These are phyloP conservation scores for Pteromalus puparum DNA, from an alignment of 1,140 invertebrate species.

Conservation along the genomic window DNA sequence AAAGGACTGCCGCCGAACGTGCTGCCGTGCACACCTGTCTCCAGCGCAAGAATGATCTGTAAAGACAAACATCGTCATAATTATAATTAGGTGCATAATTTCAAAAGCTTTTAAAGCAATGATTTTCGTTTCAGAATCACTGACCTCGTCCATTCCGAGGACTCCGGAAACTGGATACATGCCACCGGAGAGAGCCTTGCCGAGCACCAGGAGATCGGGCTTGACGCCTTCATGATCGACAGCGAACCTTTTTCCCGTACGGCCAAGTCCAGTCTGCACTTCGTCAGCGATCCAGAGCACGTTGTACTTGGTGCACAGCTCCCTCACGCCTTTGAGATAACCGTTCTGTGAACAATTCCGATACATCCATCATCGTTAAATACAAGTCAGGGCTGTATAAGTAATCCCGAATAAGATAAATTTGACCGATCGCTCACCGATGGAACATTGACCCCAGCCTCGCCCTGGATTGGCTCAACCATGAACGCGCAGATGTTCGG, in stretches of 20 bases:
- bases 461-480: constrained; percentile 91
- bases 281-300: constrained; percentile 99
- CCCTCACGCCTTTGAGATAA: constrained; percentile 91
- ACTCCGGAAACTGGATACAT: constrained; percentile 88
- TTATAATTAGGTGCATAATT: not conserved
- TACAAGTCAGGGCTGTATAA: too few relatives aligned
- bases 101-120: not conserved
- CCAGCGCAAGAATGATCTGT: constrained; percentile 83
- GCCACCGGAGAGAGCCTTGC: constrained; percentile 91
- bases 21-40: constrained; percentile 88
- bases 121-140: not conserved
- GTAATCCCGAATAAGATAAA: not conserved
- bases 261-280: constrained; percentile 94
- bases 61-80: not conserved
- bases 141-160: constrained; percentile 82
- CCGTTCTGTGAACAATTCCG: constrained; percentile 77
- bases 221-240: constrained; percentile 79
- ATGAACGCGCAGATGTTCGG: constrained; percentile 83
- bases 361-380: not conserved
- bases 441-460: constrained; percentile 87
- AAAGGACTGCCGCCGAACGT: constrained; percentile 92
- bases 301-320: constrained; percentile 95
- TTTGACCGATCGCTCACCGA: constrained; percentile 59
- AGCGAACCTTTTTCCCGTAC: constrained; percentile 94
- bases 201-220: constrained; percentile 86